Percentiles rank a stretch among this genome's conserved stretches.
Conservation (phyloP, 2,113 vertebrate genomes). For the Pyrgilauda ruficollis region DNA sequence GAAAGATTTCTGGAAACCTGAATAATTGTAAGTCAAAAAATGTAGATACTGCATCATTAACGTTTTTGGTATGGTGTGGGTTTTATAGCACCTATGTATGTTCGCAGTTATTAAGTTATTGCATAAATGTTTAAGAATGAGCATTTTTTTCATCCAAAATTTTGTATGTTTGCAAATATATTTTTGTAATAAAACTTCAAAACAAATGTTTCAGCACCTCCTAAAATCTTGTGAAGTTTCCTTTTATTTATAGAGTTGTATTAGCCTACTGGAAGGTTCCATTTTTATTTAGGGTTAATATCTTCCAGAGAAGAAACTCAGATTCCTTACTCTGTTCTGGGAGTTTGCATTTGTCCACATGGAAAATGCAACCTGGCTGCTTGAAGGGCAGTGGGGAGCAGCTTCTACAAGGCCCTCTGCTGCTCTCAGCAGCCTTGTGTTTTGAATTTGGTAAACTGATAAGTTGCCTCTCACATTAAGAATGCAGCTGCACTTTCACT, state of each 20-base stretch:
- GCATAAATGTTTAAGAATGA: constrained; percentile 78
- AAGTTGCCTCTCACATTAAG: background rate
- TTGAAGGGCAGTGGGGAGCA: background rate
- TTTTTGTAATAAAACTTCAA: constrained; percentile 86
- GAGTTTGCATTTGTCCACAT: background rate
- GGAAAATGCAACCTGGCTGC: background rate
- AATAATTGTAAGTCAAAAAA: constrained; percentile 45
- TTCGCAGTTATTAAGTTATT: constrained; percentile 84
- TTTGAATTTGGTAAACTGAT: background rate
- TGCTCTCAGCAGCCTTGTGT: background rate
- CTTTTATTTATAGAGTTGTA: constrained; percentile 15
- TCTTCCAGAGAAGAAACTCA: background rate
- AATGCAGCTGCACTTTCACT: background rate
- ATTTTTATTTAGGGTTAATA: background rate
- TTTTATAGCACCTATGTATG: constrained; percentile 79
- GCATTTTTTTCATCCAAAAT: constrained; percentile 81
- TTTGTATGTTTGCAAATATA: constrained; percentile 85
- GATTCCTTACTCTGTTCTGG: background rate
- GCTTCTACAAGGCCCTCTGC: background rate
- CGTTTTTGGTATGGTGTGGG: constrained; percentile 71
- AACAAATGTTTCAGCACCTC: constrained; percentile 77
- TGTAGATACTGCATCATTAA: constrained; percentile 68
- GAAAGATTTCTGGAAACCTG: constrained; percentile 7
- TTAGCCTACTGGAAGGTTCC: background rate
- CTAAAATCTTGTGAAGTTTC: constrained; percentile 32